These are phyloP conservation scores for rabbit (Oryctolagus cuniculus) DNA, from an alignment of 2,113 vertebrate species.

Conservation along the genomic window DNA sequence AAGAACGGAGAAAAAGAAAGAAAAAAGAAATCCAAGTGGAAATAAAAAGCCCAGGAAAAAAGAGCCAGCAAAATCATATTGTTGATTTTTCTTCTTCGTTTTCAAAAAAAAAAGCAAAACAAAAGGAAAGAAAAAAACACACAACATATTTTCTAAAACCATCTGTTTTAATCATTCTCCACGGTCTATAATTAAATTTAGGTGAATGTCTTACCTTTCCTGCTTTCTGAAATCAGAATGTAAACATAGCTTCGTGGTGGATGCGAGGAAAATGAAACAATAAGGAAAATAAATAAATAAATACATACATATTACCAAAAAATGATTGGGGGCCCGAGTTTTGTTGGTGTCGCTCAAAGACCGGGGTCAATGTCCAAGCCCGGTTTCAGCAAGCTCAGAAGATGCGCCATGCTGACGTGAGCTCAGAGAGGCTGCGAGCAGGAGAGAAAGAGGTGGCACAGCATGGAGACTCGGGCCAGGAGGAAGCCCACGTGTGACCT, in stretches of 20 bases:
- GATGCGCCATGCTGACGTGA: neutral
- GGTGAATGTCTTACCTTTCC: slow-evolving; percentile 76
- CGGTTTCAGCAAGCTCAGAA: neutral
- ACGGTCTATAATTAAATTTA: slow-evolving; percentile 78
- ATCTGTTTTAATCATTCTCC: slow-evolving; percentile 79
- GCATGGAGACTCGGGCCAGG: fast-evolving
- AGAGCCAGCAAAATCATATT: neutral
- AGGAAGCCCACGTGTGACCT: fast-evolving
- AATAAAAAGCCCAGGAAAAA: slow-evolving; percentile 32
- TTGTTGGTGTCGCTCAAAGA: neutral
- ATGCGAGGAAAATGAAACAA: slow-evolving; percentile 66
- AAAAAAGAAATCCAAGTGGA: slow-evolving; percentile 51
- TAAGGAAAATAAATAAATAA: neutral
- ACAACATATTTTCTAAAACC: slow-evolving; percentile 84
- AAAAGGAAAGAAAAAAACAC: neutral
- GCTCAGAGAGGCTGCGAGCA: fast-evolving
- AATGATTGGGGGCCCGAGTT: neutral
- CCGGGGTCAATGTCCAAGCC: neutral
- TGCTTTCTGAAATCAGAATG: slow-evolving; percentile 61
- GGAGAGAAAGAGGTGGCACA: fast-evolving
- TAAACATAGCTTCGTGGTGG: slow-evolving; percentile 65
- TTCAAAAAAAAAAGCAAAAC: neutral
- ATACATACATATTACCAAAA: neutral
- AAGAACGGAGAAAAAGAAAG: slow-evolving; percentile 47
- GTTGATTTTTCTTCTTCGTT: slow-evolving; percentile 43